These are phyloP conservation scores for Hippocampus mohnikei DNA, from an alignment of 2,113 vertebrate genomes.

Conservation along the genomic window DNA sequence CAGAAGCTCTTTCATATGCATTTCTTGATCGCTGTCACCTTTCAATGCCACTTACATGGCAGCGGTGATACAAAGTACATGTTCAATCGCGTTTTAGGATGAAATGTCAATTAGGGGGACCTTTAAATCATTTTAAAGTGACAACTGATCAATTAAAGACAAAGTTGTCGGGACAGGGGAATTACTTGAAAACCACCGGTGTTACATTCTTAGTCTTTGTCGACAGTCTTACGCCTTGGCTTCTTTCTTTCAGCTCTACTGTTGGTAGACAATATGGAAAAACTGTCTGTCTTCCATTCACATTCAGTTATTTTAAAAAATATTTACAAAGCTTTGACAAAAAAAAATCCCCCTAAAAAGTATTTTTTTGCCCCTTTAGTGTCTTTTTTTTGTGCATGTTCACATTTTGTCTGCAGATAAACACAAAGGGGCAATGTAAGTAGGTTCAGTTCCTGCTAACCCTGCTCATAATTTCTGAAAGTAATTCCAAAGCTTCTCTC, in stretches of 20 bases:
- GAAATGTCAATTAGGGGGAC: conserved; percentile 15
- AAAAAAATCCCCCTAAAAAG: not conserved
- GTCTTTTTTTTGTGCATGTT: not conserved
- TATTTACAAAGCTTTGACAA: not conserved
- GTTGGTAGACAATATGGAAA: conserved; percentile 23
- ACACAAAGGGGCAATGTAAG: not conserved
- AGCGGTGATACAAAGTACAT: conserved; percentile 19
- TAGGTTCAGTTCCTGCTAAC: conserved; percentile 9
- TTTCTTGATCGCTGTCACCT: conserved; percentile 1
- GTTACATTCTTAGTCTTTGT: not conserved
- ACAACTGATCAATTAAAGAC: not conserved
- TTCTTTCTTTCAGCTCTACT: not conserved
- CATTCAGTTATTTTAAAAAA: conserved; percentile 18
- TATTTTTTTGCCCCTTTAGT: not conserved
- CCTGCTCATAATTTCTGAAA: conserved; percentile 20
- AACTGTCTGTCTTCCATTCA: not conserved
- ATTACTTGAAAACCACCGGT: not conserved
- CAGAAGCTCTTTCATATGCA: conserved; percentile 24
- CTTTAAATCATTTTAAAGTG: conserved; percentile 20
- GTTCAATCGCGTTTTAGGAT: not conserved
- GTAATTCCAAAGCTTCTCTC: conserved; percentile 10
- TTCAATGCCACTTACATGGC: conserved; percentile 13
- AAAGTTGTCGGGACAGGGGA: not conserved
- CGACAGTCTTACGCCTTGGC: not conserved
- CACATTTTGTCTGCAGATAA: conserved; percentile 4